Evolutionary conservation across 2,888 invertebrate species (phyloP).

Genomic region (Poecilobothrus nobilitatus): DNA sequence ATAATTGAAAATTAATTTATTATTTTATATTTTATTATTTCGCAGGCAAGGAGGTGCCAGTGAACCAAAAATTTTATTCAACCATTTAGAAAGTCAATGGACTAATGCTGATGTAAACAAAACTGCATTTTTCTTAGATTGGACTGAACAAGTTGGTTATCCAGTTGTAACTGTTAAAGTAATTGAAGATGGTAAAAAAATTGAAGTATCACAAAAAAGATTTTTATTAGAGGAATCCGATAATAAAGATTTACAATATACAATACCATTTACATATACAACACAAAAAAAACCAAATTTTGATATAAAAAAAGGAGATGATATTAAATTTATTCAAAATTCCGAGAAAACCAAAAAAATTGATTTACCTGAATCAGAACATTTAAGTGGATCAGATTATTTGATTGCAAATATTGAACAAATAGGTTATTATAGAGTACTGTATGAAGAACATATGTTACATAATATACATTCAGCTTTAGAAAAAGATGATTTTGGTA

Average conservation of each 20-base stretch:
- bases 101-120: not conserved
- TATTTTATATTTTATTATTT: no score
- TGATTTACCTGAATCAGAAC: not conserved
- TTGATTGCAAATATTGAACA: conserved; percentile 38
- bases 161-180: conserved; percentile 51
- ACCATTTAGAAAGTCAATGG: conserved; percentile 39
- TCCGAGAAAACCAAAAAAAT: conserved; percentile 22
- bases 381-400: conserved; percentile 27
- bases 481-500: conserved; percentile 40
- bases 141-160: conserved; percentile 59
- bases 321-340: conserved; percentile 16
- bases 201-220: conserved; percentile 33
- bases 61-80: conserved; percentile 48
- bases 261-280: conserved; percentile 37
- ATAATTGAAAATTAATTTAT: no score
- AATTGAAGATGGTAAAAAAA: conserved; percentile 19
- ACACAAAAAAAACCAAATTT: conserved; percentile 30
- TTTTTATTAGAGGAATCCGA: conserved; percentile 32
- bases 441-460: conserved; percentile 63
- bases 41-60: no score
- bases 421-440: conserved; percentile 53
- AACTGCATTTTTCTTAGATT: conserved; percentile 43
- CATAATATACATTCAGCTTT: conserved; percentile 34
- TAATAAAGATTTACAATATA: conserved; percentile 28
- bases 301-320: conserved; percentile 26